Conservation (phyloP, 1,140 invertebrate species). For the Trypoxylus dichotomus region DNA sequence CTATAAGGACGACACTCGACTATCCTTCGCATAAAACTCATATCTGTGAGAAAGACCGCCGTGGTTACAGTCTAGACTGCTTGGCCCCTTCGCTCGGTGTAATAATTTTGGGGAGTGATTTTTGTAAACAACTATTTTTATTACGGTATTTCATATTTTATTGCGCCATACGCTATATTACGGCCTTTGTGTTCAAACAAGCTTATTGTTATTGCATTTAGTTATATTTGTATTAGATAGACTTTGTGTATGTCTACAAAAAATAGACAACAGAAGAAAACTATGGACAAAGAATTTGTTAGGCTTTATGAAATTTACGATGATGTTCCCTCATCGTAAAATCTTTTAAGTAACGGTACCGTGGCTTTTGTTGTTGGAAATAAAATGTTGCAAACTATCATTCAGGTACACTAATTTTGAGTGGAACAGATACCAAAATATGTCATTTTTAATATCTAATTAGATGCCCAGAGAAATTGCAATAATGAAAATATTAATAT, state of each 20-base stretch:
- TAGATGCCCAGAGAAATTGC: too few relatives aligned
- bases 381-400: not conserved
- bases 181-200: constrained; percentile 34
- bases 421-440: too few relatives aligned
- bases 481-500: too few relatives aligned
- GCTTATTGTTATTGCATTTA: constrained; percentile 33
- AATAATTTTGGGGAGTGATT: constrained; percentile 46
- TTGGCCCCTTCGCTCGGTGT: constrained; percentile 40
- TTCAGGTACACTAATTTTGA: not conserved
- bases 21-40: constrained; percentile 14
- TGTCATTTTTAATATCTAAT: too few relatives aligned
- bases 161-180: constrained; percentile 37
- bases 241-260: not conserved
- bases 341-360: not conserved
- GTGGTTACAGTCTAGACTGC: constrained; percentile 39
- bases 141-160: constrained; percentile 43
- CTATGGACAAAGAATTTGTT: not conserved
- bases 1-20: constrained; percentile 32
- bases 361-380: not conserved
- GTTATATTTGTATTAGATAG: constrained; percentile 30
- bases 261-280: not conserved
- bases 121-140: constrained; percentile 44
- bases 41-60: constrained; percentile 44
- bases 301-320: constrained; percentile 6
- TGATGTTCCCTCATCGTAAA: not conserved